Conservation (phyloP, 2,797 vertebrate species). For the Eulemur rubriventer region DNA sequence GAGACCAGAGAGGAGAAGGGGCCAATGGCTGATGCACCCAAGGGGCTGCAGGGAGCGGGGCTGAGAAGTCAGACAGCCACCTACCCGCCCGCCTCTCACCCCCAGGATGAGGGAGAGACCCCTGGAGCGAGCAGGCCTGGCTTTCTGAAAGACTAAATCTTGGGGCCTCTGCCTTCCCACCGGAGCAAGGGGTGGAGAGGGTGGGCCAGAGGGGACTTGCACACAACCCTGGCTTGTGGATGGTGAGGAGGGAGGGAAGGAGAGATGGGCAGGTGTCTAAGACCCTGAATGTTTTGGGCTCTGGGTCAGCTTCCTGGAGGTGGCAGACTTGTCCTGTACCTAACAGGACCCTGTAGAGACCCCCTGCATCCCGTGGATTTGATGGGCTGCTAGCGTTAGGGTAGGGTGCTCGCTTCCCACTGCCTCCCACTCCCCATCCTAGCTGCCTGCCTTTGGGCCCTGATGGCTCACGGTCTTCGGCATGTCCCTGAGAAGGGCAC, state of each 20-base stretch:
- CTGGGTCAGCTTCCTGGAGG: not conserved
- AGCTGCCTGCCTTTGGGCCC: not conserved
- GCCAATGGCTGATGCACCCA: not conserved
- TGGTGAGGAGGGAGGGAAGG: not conserved
- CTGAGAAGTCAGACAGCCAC: not conserved
- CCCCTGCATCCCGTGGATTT: not conserved
- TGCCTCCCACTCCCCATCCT: not conserved
- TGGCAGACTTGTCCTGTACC: not conserved
- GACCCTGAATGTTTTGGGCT: not conserved
- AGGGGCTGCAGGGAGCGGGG: not conserved
- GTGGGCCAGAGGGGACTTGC: not conserved
- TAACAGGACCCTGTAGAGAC: not conserved
- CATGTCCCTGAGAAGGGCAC: not conserved
- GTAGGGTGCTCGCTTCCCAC: not conserved
- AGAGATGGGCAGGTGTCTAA: not conserved
- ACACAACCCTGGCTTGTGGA: not conserved
- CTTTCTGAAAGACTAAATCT: not conserved
- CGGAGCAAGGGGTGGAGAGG: not conserved
- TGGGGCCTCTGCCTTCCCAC: not conserved
- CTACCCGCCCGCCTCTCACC: not conserved
- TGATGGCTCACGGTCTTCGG: not conserved
- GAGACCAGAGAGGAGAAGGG: slow-evolving; percentile 65
- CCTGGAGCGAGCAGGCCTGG: not conserved
- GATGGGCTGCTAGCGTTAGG: not conserved
- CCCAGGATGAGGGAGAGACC: not conserved